phyloP scores from a whole-genome alignment of 1,140 invertebrate species.

The Phymastichus coffea region DNA sequence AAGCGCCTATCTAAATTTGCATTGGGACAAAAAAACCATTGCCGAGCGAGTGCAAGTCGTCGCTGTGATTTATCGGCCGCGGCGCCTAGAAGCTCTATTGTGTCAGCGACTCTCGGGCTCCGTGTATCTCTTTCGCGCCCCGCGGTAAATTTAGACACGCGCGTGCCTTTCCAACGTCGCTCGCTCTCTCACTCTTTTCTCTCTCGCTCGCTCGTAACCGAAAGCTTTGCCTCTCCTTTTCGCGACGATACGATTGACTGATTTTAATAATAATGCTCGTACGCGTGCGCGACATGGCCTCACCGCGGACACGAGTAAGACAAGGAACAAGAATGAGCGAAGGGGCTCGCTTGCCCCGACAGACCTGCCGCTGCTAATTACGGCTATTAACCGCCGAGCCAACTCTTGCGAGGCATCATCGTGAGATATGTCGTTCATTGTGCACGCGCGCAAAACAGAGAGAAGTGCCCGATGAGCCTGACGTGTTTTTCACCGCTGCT shows the following conservation, averaged over 20 bases:
- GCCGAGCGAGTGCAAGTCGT: too few species aligned
- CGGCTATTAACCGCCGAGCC: slow-evolving; percentile 25
- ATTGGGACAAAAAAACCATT: too few species aligned
- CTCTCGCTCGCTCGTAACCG: background rate
- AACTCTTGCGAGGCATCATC: slow-evolving; percentile 13
- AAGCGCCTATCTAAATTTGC: too few species aligned
- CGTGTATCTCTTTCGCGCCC: slow-evolving; percentile 5
- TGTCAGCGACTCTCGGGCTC: background rate
- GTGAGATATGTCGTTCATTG: slow-evolving; percentile 22
- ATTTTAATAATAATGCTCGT: too few species aligned
- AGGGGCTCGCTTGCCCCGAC: background rate
- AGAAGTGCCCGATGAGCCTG: slow-evolving; percentile 4
- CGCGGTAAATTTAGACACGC: slow-evolving; percentile 3
- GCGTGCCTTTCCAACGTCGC: slow-evolving; percentile 11
- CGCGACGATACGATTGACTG: too few species aligned
- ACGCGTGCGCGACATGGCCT: too few species aligned
- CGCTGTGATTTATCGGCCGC: slow-evolving; percentile 40
- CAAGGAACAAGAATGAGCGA: background rate
- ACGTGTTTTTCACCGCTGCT: slow-evolving; percentile 4
- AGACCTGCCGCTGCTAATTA: slow-evolving; percentile 21
- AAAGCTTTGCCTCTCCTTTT: too few species aligned
- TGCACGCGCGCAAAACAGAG: background rate
- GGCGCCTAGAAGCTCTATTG: slow-evolving; percentile 14
- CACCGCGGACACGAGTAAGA: too few species aligned
- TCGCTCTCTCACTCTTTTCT: background rate